Conservation (phyloP, 1,140 invertebrate genomes). For the Argopecten irradians region DNA sequence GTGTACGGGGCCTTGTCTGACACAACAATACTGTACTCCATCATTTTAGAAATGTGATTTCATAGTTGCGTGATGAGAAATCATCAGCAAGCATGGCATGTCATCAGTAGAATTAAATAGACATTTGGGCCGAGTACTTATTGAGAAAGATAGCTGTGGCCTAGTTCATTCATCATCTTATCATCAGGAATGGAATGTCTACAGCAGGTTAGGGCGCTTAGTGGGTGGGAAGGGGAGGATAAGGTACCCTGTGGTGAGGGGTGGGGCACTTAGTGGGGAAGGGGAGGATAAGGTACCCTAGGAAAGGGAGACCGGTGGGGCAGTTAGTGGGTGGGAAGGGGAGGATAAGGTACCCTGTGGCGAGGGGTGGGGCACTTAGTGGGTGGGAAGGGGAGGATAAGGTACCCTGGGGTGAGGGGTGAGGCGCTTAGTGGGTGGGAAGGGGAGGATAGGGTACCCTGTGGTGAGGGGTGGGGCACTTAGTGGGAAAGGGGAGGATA, state of each 20-base stretch:
- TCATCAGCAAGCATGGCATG: neutral
- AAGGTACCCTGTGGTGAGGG: neutral
- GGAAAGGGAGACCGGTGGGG: no score
- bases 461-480: no score
- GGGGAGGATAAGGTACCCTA: neutral
- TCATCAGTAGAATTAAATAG: neutral
- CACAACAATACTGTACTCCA: constrained; percentile 13
- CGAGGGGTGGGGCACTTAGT: no score
- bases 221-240: neutral
- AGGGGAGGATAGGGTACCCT: no score
- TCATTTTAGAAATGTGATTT: constrained; percentile 12
- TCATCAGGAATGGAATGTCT: neutral
- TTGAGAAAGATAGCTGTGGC: neutral
- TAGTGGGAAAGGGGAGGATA: no score
- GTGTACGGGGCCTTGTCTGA: neutral
- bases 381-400: no score
- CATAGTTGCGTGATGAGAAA: neutral
- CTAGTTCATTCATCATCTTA: neutral
- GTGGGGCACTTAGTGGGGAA: neutral
- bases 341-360: no score
- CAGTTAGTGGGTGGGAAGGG: no score
- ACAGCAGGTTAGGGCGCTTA: neutral
- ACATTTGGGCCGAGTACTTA: neutral
- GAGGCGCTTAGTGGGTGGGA: no score
- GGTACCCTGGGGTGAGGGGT: no score